A percentile compares a stretch with the other conserved stretches of the same genome.
Evolutionary conservation across 2,797 vertebrate genomes (phyloP).

Genomic region (Oreortyx pictus): DNA sequence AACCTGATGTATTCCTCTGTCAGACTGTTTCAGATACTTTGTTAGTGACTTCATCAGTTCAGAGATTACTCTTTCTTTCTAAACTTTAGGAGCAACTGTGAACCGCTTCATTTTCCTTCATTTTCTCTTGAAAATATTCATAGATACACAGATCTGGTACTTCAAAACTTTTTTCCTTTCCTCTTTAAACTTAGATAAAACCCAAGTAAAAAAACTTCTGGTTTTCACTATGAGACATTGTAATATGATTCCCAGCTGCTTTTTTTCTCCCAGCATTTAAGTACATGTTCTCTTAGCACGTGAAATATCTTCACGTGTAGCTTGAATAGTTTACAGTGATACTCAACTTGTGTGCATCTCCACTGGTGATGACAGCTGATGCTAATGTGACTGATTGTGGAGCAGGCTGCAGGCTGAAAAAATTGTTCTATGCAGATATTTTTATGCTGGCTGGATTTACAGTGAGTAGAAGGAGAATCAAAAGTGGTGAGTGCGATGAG

Average conservation of each 20-base stretch:
- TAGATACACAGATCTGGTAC: accelerated
- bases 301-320: neutral
- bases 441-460: neutral
- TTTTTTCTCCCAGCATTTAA: neutral
- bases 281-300: neutral
- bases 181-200: neutral
- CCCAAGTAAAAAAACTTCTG: accelerated
- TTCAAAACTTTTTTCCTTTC: neutral
- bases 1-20: neutral
- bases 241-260: neutral
- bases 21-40: neutral
- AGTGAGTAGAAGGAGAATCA: neutral
- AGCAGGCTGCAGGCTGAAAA: neutral
- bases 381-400: accelerated
- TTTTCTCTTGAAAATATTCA: neutral
- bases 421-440: neutral
- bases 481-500: neutral
- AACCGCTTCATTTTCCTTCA: neutral
- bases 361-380: neutral
- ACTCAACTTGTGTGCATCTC: neutral
- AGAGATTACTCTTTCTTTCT: neutral
- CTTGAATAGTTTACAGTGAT: neutral
- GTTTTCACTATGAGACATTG: neutral
- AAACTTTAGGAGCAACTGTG: neutral
- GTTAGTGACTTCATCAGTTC: neutral